These are phyloP conservation scores for Nothoprocta perdicaria DNA, from an alignment of 2,113 vertebrate genomes.

Conservation along the genomic window DNA sequence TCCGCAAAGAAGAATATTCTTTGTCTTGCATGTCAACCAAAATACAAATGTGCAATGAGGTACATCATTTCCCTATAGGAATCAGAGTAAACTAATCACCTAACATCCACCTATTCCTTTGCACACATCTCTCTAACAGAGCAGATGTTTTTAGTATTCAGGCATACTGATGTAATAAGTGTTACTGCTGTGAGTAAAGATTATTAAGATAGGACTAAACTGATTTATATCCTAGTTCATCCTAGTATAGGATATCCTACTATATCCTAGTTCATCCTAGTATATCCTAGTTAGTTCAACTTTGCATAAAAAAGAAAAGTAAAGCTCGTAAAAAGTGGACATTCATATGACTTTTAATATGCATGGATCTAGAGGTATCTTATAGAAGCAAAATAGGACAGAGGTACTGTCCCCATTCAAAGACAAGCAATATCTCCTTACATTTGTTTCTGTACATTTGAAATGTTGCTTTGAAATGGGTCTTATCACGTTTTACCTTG, in stretches of 20 bases:
- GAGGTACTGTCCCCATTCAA: not conserved
- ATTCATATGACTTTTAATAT: not conserved
- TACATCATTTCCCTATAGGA: not conserved
- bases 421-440: not conserved
- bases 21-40: not conserved
- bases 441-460: not conserved
- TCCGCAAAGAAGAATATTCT: not conserved
- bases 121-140: not conserved
- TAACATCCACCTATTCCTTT: not conserved
- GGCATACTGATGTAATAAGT: not conserved
- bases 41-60: not conserved
- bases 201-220: not conserved
- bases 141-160: not conserved
- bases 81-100: not conserved
- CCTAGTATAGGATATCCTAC: too few species aligned
- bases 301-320: not conserved
- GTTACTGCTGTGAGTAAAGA: not conserved
- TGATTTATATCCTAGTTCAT: not conserved
- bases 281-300: not conserved
- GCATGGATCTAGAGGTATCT: not conserved
- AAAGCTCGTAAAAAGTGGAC: not conserved
- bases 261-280: not conserved
- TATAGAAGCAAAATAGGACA: not conserved
- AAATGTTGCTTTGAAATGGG: conserved; percentile 18
- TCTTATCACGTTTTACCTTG: conserved; percentile 37